Evolutionary conservation across 2,113 vertebrate species (phyloP), one percentile per base, ranked within the genome.

Genomic region (Blennius ocellaris): DNA sequence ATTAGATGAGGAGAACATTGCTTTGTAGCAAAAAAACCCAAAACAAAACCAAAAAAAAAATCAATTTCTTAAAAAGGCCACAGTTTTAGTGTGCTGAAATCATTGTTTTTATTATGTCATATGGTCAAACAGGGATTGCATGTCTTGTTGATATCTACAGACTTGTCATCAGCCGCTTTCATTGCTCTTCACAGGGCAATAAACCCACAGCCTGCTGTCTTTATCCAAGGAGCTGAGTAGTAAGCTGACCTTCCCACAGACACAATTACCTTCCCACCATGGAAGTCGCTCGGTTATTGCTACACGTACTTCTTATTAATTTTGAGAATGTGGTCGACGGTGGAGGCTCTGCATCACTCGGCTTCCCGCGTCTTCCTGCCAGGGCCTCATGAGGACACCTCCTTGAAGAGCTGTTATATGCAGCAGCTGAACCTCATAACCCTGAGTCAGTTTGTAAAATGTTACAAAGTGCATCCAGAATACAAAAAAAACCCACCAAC

Each of bases 201-300:
- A 69, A 80, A 72, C 43, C 50, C 41, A 7, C 14, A n/a, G 17
- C 43, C 55, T 11, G 50, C 44, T 48, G 61, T 11, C 38, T 59
- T 69, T 69, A 41, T 47, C 57, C 12, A 21, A 56, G 64, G 1
- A 4, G 67, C 62, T 1, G 30, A 63, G 48, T 39, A 56, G 45
- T 63, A 69, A 63, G 62, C 57, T 58, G 73, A 80, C 65, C 61
- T 80, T 76, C 62, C 63, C 59, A 10, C 56, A 76, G 76, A 69
- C 17, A 16, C 21, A 69, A 68, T 73, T 74, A 70, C 57, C 16
- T 55, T 44, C 58, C 71, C 15, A 39, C 10, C 1, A 38, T 49
- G 65, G 55, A 75, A 62, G 58, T 45, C 65, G 9, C 63, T 40
- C 8, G 15, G 59, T 70, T 60, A 52, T 65, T 58, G 17, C 40